These are phyloP conservation scores for Diarsia rubi DNA, from an alignment of 2,888 invertebrate species.

Conservation along the genomic window DNA sequence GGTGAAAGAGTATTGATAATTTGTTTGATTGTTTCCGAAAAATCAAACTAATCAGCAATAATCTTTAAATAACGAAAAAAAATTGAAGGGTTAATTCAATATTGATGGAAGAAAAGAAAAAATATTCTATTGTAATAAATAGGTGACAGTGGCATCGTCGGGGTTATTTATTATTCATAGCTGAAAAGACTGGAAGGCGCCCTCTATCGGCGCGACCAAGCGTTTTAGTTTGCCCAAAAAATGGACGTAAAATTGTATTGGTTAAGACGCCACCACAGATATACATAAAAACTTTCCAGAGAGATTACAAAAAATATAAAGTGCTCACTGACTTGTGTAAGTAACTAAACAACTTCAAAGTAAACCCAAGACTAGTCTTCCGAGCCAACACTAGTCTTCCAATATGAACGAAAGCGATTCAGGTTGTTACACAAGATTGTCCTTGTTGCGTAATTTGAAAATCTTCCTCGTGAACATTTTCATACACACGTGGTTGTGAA, in stretches of 20 bases:
- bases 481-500: slow-evolving; percentile 53
- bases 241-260: not conserved
- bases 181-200: not conserved
- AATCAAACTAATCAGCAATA: not conserved
- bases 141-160: not conserved
- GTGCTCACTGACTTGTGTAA: not conserved
- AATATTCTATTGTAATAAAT: not conserved
- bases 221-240: not conserved
- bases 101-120: not conserved
- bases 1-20: not conserved
- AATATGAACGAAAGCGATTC: slow-evolving; percentile 50
- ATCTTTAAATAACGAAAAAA: not conserved
- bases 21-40: not conserved
- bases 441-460: slow-evolving; percentile 64
- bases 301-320: not conserved
- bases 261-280: not conserved
- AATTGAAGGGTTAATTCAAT: not conserved
- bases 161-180: not conserved
- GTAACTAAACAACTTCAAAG: not conserved
- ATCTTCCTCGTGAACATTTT: slow-evolving; percentile 63
- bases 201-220: not conserved
- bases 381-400: slow-evolving; percentile 39
- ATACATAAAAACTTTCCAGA: not conserved
- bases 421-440: slow-evolving; percentile 61
- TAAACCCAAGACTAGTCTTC: slow-evolving; percentile 5